Evolutionary conservation across 2,888 invertebrate species (phyloP).

Genomic region (Proisotoma minuta): DNA sequence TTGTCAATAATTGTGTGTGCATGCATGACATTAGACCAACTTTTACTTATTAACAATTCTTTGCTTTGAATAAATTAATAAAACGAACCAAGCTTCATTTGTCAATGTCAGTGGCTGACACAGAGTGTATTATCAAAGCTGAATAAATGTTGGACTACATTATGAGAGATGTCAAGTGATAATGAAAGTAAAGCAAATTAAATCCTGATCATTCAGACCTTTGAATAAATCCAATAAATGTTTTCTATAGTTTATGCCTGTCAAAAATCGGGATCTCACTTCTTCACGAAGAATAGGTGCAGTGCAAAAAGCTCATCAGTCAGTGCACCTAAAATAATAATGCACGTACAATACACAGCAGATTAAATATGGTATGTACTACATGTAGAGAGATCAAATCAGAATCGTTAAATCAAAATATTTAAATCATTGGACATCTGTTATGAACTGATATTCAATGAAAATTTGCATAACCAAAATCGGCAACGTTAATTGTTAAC

Average conservation of each 20-base stretch:
- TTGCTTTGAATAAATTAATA: background rate
- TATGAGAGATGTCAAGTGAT: background rate
- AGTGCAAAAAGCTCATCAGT: too few relatives aligned
- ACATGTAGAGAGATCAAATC: background rate
- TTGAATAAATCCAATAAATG: background rate
- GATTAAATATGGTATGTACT: too few relatives aligned
- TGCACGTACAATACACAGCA: too few relatives aligned
- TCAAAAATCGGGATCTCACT: too few relatives aligned
- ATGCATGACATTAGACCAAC: background rate
- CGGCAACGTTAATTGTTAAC: background rate
- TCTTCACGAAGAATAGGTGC: too few relatives aligned
- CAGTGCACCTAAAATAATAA: too few relatives aligned
- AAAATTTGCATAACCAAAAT: background rate
- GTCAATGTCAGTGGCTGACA: constrained; percentile 18
- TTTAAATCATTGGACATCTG: background rate
- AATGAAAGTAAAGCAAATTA: background rate
- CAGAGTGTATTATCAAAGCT: too few relatives aligned
- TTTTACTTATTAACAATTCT: constrained; percentile 18
- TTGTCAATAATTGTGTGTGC: too few relatives aligned
- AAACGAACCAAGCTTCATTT: constrained; percentile 10
- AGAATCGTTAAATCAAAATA: background rate
- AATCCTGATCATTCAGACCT: background rate
- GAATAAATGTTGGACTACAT: background rate
- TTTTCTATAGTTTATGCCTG: background rate
- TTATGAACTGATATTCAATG: too few relatives aligned